Evolutionary conservation across 1,140 invertebrate species (phyloP), one percentile per base, ranked within the genome.

Genomic region (Eumeta japonica): DNA sequence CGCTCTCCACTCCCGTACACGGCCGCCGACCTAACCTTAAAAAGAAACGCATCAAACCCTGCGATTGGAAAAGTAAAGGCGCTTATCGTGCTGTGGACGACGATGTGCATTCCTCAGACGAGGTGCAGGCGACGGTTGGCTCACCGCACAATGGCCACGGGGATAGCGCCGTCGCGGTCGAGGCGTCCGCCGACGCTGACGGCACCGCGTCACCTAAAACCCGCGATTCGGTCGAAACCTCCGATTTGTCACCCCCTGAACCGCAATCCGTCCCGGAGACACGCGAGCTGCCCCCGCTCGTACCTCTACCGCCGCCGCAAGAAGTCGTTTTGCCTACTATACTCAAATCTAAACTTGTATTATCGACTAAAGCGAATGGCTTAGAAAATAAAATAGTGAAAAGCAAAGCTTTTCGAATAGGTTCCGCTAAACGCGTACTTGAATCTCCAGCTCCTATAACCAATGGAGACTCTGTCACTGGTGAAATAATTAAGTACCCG

Each of bases 11-110:
- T 43, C 72, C 72, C 2, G 68, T 75, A 36, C 72, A 75, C 50
- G 41, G 52, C 27, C 52, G 61, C 0, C 52, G 58, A 3, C 41
- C 43, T 12, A 15, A 50, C 11, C 39, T 49, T 29, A 67, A 65
- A 40, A 75, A 75, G 49, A 72, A 67, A 36, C 56, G 65, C n/a
- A 27, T 39, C 13, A 71, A 70, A 31, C 64, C 59, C 2, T 27
- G 64, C 54, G 72, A 75, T 43, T 75, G 70, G 72, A 60, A 68
- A 17, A 71, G 62, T 27, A 76, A 74, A 48, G 73, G 67, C 0
- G 57, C 64, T 13, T 75, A 73, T 31, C 45, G 43, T 36, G 45
- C 45, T 2, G 50, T 47, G 5, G 37, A 43, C 27, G 43, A 43
- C 36, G 41, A 14, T 12, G 7, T 13, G 5, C n/a, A 5, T 4